A percentile compares a stretch with the other conserved stretches of the same genome.
Conservation (phyloP, 1,140 invertebrate species). For the Danaus plexippus region DNA sequence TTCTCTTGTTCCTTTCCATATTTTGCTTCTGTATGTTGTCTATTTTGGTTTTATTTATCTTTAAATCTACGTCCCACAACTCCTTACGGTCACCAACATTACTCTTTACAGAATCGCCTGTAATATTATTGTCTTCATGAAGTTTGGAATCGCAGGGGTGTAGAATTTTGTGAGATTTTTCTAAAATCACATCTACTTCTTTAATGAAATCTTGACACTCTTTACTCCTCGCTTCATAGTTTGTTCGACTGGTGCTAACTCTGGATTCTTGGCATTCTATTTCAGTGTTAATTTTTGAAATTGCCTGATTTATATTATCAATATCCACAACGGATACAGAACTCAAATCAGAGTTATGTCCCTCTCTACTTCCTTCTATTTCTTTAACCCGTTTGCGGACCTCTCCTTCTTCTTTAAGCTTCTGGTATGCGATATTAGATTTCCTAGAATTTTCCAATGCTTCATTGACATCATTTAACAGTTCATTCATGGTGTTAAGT, state of each 20-base stretch:
- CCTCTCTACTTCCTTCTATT: conserved; percentile 4
- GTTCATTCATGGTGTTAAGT: conserved; percentile 64
- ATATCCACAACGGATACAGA: conserved; percentile 40
- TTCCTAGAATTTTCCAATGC: conserved; percentile 63
- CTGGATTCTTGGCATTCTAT: conserved; percentile 52
- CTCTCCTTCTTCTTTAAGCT: conserved; percentile 42
- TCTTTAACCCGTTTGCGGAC: conserved; percentile 19
- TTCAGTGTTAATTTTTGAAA: conserved; percentile 46
- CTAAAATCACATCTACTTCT: conserved; percentile 58
- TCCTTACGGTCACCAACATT: conserved; percentile 28
- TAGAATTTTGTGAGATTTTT: conserved; percentile 52
- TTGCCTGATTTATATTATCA: conserved; percentile 50
- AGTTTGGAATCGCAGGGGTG: conserved; percentile 29
- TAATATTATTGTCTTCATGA: too few species aligned
- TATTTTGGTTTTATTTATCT: conserved; percentile 32
- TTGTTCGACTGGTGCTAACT: conserved; percentile 46
- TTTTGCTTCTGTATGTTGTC: conserved; percentile 35
- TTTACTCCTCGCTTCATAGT: conserved; percentile 47
- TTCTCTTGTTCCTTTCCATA: conserved; percentile 42
- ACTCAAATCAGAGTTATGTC: conserved; percentile 16
- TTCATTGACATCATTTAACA: conserved; percentile 62
- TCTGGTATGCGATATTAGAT: conserved; percentile 57
- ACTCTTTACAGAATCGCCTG: not conserved
- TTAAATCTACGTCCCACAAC: conserved; percentile 39
- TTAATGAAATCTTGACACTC: conserved; percentile 57